Evolutionary conservation across 1,140 invertebrate genomes (phyloP).

Genomic region (Drosophila miranda): DNA sequence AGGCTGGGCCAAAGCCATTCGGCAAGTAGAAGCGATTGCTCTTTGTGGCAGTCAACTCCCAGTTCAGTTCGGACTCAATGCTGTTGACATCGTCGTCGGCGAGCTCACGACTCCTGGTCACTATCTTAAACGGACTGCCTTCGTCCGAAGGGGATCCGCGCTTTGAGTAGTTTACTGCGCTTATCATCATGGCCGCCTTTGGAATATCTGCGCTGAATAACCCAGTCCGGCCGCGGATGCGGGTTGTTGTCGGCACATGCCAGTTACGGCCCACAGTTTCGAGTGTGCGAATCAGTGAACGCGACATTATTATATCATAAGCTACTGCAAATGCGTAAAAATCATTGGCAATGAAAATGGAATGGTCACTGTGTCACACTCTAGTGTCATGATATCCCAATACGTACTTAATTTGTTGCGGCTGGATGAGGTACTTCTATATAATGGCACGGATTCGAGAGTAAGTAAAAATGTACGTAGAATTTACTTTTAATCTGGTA

Average conservation of each 20-base stretch:
- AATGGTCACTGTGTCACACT: too few relatives aligned
- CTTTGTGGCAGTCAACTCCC: slow-evolving; percentile 85
- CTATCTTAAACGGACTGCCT: slow-evolving; percentile 64
- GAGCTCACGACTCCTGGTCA: slow-evolving; percentile 50
- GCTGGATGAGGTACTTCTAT: too few relatives aligned
- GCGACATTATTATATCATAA: slow-evolving; percentile 57
- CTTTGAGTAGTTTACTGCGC: slow-evolving; percentile 62
- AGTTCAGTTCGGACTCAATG: slow-evolving; percentile 83
- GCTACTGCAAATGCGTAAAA: slow-evolving; percentile 42
- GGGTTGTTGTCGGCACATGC: background rate
- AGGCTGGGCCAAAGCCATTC: slow-evolving; percentile 87
- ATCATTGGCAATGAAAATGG: slow-evolving; percentile 30
- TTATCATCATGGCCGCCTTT: background rate
- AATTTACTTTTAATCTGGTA: too few relatives aligned
- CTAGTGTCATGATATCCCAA: too few relatives aligned
- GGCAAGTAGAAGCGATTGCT: slow-evolving; percentile 88
- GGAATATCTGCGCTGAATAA: background rate
- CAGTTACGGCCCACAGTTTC: slow-evolving; percentile 1
- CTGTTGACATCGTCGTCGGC: slow-evolving; percentile 58
- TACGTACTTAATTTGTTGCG: too few relatives aligned
- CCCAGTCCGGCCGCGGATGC: background rate
- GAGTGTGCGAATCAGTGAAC: slow-evolving; percentile 32
- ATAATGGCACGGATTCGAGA: too few relatives aligned
- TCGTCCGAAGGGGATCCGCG: slow-evolving; percentile 63
- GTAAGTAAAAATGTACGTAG: too few relatives aligned